phyloP scores from a whole-genome alignment of 2,113 vertebrate species.

The Furnarius figulus region DNA sequence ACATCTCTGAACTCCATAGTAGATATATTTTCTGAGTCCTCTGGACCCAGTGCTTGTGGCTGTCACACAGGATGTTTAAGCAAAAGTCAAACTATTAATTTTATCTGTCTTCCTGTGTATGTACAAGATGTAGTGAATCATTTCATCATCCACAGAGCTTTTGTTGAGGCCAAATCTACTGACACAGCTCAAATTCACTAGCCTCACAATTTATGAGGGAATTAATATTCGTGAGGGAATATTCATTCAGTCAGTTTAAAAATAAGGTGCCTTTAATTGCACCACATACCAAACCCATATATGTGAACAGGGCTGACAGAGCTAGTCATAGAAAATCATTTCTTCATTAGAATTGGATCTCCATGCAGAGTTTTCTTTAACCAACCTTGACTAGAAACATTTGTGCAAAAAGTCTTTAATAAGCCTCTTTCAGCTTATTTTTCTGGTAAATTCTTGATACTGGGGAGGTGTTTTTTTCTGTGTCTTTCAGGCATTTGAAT shows the following conservation, averaged over 20 bases:
- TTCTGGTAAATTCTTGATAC: not conserved
- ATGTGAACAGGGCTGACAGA: not conserved
- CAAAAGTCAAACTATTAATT: not conserved
- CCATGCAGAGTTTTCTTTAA: not conserved
- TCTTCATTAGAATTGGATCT: not conserved
- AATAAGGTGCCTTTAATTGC: not conserved
- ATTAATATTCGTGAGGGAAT: not conserved
- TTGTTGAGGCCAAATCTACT: not conserved
- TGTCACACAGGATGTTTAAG: not conserved
- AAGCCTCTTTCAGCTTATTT: not conserved
- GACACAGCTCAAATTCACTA: not conserved
- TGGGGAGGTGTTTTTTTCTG: not conserved
- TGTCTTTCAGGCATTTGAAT: not conserved
- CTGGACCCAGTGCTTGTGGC: not conserved
- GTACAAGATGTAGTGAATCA: not conserved
- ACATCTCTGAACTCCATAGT: not conserved
- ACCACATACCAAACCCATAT: not conserved
- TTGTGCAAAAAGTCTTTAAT: not conserved
- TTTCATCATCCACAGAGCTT: not conserved
- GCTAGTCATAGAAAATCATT: not conserved
- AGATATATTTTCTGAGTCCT: not conserved
- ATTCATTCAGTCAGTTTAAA: not conserved
- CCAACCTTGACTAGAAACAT: not conserved
- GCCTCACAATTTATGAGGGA: not conserved
- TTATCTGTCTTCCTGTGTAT: not conserved